phyloP scores from a whole-genome alignment of 2,888 invertebrate species.

The Clepsis dumicolana region DNA sequence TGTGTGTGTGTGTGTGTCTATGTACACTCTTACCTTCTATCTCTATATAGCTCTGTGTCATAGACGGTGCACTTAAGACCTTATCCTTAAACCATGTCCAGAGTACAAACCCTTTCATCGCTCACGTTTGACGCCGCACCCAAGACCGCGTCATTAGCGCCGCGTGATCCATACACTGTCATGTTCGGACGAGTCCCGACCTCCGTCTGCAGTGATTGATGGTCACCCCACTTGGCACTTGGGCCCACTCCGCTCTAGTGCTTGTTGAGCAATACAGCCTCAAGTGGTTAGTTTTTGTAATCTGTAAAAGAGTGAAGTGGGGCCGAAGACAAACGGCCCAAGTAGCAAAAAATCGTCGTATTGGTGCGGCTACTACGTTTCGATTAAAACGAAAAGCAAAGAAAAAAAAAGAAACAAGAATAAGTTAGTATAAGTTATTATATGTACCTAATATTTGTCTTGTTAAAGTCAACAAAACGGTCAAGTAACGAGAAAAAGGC shows the following conservation, averaged over 20 bases:
- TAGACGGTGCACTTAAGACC: background rate
- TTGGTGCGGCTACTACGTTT: no score
- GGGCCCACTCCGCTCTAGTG: slow-evolving; percentile 29
- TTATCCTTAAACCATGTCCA: background rate
- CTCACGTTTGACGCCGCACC: slow-evolving; percentile 26
- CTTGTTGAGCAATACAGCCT: slow-evolving; percentile 15
- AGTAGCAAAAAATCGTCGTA: no score
- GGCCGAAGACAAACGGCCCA: background rate
- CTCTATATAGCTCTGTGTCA: no score
- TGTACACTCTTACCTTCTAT: no score
- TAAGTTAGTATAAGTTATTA: no score
- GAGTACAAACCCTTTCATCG: slow-evolving; percentile 10
- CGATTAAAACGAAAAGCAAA: no score
- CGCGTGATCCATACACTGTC: slow-evolving; percentile 27
- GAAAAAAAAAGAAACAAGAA: no score
- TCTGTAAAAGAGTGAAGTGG: background rate
- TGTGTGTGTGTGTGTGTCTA: no score
- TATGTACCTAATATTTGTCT: no score
- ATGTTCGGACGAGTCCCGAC: slow-evolving; percentile 38
- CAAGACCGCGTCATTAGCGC: slow-evolving; percentile 30
- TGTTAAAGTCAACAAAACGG: no score
- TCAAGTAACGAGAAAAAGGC: no score
- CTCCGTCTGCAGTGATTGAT: slow-evolving; percentile 40
- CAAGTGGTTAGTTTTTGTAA: slow-evolving; percentile 8
- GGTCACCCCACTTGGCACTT: slow-evolving; percentile 38